These are phyloP conservation scores for Altica lythri DNA, from an alignment of 2,888 invertebrate genomes.

Conservation along the genomic window DNA sequence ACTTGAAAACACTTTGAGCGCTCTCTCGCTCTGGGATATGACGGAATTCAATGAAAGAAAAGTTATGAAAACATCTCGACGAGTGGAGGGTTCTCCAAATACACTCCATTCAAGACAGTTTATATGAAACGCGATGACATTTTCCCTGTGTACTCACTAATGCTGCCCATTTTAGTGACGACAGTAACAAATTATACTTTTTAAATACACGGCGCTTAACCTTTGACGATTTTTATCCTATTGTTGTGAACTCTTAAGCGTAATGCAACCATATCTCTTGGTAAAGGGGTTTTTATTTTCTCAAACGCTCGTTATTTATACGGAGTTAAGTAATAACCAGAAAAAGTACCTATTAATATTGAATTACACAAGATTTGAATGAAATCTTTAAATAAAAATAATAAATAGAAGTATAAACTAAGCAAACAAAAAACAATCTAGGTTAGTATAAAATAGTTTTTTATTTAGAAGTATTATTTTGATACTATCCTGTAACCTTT, in stretches of 20 bases:
- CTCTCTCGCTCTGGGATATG: conserved; percentile 25
- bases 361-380: no score
- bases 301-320: conserved; percentile 1
- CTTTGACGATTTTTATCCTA: conserved; percentile 30
- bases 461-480: no score
- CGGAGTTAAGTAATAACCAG: no score
- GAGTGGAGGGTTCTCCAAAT: conserved; percentile 33
- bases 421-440: no score
- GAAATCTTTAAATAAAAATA: no score
- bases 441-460: no score
- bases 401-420: no score
- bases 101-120: conserved; percentile 39
- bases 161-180: conserved; percentile 44
- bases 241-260: conserved; percentile 24
- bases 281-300: conserved; percentile 15
- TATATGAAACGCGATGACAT: conserved; percentile 44
- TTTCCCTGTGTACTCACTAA: conserved; percentile 45
- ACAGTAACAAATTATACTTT: conserved; percentile 48
- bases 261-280: conserved; percentile 33
- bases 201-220: conserved; percentile 40
- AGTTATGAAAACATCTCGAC: conserved; percentile 39
- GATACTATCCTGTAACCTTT: no score
- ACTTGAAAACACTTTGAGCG: conserved; percentile 28
- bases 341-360: background rate
- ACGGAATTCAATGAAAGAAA: conserved; percentile 35